phyloP scores from a whole-genome alignment of 2,113 vertebrate genomes.

The Isurus oxyrinchus region DNA sequence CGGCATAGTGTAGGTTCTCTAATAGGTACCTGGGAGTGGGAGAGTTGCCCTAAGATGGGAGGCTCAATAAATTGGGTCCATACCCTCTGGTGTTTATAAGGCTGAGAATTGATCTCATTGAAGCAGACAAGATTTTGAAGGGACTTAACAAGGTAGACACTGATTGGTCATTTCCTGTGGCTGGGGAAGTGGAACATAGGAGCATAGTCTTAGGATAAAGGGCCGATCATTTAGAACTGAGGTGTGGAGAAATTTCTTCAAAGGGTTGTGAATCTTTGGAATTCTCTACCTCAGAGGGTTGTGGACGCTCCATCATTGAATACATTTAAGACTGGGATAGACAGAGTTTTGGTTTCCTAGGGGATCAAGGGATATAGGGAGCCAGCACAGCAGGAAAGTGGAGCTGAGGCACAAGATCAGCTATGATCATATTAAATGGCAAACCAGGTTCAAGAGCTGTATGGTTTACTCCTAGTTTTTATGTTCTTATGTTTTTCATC shows the following conservation, averaged over 20 bases:
- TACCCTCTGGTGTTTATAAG: too few relatives aligned
- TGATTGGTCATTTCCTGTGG: neutral
- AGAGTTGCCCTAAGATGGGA: neutral
- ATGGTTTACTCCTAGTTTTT: neutral
- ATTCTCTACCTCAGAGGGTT: neutral
- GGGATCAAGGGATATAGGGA: too few relatives aligned
- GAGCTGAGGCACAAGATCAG: too few relatives aligned
- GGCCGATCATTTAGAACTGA: neutral
- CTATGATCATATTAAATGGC: neutral
- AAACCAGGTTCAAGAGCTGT: neutral
- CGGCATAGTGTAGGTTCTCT: neutral
- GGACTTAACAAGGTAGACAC: neutral
- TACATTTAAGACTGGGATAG: neutral
- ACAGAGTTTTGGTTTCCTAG: too few relatives aligned
- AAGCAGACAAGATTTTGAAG: neutral
- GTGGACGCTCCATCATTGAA: neutral
- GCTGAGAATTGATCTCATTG: neutral
- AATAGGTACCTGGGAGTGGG: neutral
- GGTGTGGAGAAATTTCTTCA: too few relatives aligned
- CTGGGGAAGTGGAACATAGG: neutral
- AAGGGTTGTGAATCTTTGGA: neutral
- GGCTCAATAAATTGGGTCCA: neutral
- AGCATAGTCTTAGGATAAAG: neutral
- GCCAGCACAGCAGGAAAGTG: too few relatives aligned
- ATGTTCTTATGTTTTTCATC: neutral